phyloP scores from a whole-genome alignment of 2,888 invertebrate genomes.

The Neoaliturus tenellus region DNA sequence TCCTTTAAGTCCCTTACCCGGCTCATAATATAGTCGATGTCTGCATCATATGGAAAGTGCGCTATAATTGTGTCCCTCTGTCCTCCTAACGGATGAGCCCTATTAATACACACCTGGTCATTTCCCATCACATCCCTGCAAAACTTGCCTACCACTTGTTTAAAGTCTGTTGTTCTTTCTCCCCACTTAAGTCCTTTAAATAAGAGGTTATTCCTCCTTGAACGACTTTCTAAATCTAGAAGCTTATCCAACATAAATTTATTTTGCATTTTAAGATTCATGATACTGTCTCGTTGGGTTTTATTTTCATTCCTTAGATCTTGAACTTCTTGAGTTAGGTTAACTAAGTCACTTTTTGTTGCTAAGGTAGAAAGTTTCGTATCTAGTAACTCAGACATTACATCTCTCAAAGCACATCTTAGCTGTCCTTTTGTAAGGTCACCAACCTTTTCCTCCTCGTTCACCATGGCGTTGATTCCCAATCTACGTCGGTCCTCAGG shows the following conservation, averaged over 20 bases:
- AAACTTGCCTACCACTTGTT: background rate
- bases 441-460: background rate
- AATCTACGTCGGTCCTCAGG: background rate
- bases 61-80: background rate
- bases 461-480: background rate
- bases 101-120: background rate
- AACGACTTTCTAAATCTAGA: background rate
- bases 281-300: background rate
- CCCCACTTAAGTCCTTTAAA: background rate
- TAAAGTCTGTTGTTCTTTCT: background rate
- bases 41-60: background rate
- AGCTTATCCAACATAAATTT: background rate
- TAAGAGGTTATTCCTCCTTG: slow-evolving; percentile 7
- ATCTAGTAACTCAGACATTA: background rate
- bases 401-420: background rate
- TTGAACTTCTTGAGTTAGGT: background rate
- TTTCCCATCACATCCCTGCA: background rate
- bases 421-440: background rate
- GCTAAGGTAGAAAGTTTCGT: background rate
- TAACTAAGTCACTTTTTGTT: background rate
- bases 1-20: background rate
- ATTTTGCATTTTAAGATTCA: background rate
- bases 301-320: background rate
- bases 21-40: background rate
- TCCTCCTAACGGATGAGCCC: slow-evolving; percentile 5